Percentiles rank a stretch among this genome's conserved stretches.
Evolutionary conservation across 2,888 invertebrate species (phyloP).

Genomic region (Ectemnius lituratus): DNA sequence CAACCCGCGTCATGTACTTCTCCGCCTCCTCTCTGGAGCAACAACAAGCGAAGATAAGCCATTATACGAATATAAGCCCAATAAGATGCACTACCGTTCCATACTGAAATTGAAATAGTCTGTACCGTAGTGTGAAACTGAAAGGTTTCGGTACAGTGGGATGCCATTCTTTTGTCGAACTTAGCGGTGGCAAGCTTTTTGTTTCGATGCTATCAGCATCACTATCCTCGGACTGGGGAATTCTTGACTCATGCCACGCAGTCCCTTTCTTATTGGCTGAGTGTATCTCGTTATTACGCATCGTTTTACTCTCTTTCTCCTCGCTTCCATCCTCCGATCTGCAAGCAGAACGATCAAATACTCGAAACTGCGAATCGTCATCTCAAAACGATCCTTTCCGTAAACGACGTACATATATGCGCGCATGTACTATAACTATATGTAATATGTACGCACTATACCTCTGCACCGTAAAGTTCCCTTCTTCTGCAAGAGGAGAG

Average conservation of each 20-base stretch:
- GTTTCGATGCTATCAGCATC: conserved; percentile 73
- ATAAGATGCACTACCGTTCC: neutral
- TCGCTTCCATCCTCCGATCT: conserved; percentile 58
- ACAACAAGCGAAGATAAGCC: neutral
- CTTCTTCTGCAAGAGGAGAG: conserved; percentile 70
- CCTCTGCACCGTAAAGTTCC: conserved; percentile 71
- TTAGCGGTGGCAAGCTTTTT: conserved; percentile 70
- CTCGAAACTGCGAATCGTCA: neutral
- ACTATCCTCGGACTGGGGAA: conserved; percentile 65
- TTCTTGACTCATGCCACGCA: conserved; percentile 70
- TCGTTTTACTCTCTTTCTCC: conserved; percentile 67
- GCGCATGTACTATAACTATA: no score
- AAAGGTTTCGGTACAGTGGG: conserved; percentile 84
- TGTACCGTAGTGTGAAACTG: conserved; percentile 84
- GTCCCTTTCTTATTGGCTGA: conserved; percentile 64
- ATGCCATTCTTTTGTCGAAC: conserved; percentile 72
- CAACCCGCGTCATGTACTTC: conserved; percentile 79
- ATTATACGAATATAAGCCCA: neutral
- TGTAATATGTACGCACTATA: neutral
- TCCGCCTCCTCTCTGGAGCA: conserved; percentile 83
- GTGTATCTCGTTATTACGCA: conserved; percentile 68
- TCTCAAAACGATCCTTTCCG: neutral
- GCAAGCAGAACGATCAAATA: neutral
- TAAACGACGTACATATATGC: no score
- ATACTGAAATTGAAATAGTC: no score